Evolutionary conservation across 2,113 vertebrate species (phyloP).

Genomic region (Saguinus midas): DNA sequence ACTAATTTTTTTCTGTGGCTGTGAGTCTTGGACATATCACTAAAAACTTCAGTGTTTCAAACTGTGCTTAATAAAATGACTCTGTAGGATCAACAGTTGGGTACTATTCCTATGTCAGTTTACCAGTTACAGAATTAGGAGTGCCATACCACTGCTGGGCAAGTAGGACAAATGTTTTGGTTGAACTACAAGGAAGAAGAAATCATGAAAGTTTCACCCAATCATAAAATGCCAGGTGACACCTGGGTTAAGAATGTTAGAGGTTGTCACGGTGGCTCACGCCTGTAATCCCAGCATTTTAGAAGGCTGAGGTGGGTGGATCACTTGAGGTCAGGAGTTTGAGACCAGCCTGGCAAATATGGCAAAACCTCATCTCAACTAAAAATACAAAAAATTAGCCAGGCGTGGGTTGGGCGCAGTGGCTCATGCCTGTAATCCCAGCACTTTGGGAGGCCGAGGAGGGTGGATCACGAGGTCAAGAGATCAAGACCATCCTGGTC

Average conservation of each 20-base stretch:
- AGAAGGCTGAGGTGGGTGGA: too few relatives aligned
- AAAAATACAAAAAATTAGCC: too few relatives aligned
- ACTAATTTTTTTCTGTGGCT: conserved; percentile 32
- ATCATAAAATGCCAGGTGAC: background rate
- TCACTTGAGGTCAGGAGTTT: too few relatives aligned
- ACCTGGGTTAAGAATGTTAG: background rate
- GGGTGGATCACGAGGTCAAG: too few relatives aligned
- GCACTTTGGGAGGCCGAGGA: too few relatives aligned
- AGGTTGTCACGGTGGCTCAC: too few relatives aligned
- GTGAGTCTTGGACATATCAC: background rate
- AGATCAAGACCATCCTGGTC: too few relatives aligned
- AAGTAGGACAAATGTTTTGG: background rate
- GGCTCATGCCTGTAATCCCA: too few relatives aligned
- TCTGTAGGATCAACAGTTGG: background rate
- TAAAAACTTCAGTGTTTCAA: conserved; percentile 11
- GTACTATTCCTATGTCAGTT: background rate
- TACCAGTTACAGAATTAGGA: background rate
- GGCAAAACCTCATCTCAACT: too few relatives aligned
- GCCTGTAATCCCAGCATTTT: too few relatives aligned
- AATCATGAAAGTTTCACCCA: background rate
- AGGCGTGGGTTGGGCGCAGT: rapidly evolving
- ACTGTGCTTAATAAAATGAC: conserved; percentile 67
- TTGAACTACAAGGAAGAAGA: background rate
- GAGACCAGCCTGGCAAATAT: too few relatives aligned
- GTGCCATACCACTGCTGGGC: background rate